phyloP scores from a whole-genome alignment of 2,797 vertebrate species.

The Neopelma chrysocephalum region DNA sequence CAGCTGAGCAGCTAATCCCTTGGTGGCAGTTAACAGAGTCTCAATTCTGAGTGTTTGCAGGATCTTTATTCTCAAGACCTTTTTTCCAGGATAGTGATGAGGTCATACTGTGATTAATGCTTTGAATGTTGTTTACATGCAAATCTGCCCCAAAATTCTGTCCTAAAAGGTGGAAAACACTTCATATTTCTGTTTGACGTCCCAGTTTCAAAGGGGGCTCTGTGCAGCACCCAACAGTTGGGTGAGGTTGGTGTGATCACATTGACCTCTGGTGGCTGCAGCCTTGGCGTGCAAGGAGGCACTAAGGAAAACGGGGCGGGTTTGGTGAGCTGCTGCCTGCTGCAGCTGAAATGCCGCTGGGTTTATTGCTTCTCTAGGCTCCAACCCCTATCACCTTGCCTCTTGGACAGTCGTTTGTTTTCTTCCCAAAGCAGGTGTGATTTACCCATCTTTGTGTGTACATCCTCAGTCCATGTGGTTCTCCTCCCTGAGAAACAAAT shows the following conservation, averaged over 20 bases:
- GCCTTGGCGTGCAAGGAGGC: background rate
- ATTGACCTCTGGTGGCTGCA: conserved; percentile 65
- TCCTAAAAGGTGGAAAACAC: background rate
- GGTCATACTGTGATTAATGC: background rate
- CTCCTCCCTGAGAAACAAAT: background rate
- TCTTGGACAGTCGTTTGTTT: background rate
- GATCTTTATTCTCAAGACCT: background rate
- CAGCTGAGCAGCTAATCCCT: background rate
- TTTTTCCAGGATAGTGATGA: background rate
- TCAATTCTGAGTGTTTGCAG: background rate
- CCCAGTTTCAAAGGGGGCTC: background rate
- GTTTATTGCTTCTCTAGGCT: background rate
- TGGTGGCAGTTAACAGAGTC: background rate
- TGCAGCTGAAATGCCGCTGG: background rate
- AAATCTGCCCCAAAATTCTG: background rate
- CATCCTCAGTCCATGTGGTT: background rate
- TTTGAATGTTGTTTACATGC: background rate
- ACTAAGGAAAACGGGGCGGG: background rate
- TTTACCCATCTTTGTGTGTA: background rate
- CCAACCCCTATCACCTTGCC: background rate
- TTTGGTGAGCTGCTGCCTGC: background rate
- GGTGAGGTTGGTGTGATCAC: conserved; percentile 2
- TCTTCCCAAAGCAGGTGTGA: background rate
- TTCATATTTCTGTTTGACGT: background rate
- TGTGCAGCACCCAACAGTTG: background rate